These are phyloP conservation scores for Nomia melanderi DNA, from an alignment of 1,140 invertebrate genomes.

Conservation along the genomic window DNA sequence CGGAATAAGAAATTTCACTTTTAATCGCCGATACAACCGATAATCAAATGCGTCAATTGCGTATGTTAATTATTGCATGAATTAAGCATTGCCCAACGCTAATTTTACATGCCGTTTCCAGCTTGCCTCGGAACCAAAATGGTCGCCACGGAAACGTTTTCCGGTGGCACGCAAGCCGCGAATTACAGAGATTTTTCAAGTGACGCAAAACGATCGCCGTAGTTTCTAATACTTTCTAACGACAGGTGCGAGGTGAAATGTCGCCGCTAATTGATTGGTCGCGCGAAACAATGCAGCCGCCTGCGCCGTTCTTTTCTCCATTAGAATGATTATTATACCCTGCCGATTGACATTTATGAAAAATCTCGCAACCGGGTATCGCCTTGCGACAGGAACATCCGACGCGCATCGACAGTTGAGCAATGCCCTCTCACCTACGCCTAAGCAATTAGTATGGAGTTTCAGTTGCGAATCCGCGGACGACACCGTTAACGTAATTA, in stretches of 20 bases:
- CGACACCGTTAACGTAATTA: too few species aligned
- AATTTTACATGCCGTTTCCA: too few species aligned
- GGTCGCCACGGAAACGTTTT: background rate
- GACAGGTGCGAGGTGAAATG: constrained; percentile 30
- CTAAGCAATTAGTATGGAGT: too few species aligned
- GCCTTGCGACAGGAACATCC: too few species aligned
- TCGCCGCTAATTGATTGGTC: constrained; percentile 40
- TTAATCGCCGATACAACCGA: too few species aligned
- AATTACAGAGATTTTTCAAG: background rate
- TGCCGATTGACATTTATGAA: constrained; percentile 23
- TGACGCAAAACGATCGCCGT: background rate
- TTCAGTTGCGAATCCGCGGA: too few species aligned
- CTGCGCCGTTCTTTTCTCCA: background rate
- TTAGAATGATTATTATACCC: background rate
- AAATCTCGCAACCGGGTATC: constrained; percentile 4
- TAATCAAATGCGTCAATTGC: too few species aligned
- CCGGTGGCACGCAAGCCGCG: background rate
- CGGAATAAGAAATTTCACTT: too few species aligned
- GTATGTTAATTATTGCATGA: too few species aligned
- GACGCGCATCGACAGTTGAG: too few species aligned
- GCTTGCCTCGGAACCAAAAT: background rate
- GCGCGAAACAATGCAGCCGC: constrained; percentile 37
- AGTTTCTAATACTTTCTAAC: constrained; percentile 12
- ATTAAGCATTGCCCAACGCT: too few species aligned
- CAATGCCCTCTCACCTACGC: too few species aligned